These are phyloP conservation scores for Drosophila nannoptera DNA, from an alignment of 1,140 invertebrate species.

Conservation along the genomic window DNA sequence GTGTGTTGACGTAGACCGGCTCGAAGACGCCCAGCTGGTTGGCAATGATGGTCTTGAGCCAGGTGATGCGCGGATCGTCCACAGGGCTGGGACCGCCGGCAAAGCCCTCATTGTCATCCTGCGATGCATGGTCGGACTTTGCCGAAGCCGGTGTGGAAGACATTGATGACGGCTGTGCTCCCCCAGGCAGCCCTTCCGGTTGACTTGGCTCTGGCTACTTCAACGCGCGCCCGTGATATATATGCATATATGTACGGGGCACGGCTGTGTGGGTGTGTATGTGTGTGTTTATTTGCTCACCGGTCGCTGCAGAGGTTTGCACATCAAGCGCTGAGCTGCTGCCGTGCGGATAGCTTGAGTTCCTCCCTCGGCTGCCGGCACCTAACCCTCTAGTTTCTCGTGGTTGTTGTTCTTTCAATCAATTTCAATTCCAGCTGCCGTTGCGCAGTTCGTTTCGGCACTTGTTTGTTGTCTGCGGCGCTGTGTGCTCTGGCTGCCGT, in stretches of 20 bases:
- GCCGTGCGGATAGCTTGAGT: background rate
- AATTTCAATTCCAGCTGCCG: slow-evolving; percentile 67
- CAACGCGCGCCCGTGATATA: background rate
- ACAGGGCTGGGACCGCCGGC: background rate
- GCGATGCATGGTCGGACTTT: background rate
- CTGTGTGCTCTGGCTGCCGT: slow-evolving; percentile 24
- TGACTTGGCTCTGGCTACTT: slow-evolving; percentile 1
- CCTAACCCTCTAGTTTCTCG: slow-evolving; percentile 41
- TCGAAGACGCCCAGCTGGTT: slow-evolving; percentile 73
- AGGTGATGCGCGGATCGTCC: slow-evolving; percentile 62
- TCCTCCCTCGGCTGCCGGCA: slow-evolving; percentile 4
- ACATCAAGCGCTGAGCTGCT: slow-evolving; percentile 15
- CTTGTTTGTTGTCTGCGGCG: slow-evolving; percentile 24
- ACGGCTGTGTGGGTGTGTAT: slow-evolving; percentile 10
- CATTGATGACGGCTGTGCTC: slow-evolving; percentile 1
- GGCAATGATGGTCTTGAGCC: slow-evolving; percentile 69
- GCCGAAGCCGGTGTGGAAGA: slow-evolving; percentile 4
- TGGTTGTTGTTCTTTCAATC: slow-evolving; percentile 58
- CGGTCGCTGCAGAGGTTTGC: slow-evolving; percentile 16
- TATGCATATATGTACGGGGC: background rate
- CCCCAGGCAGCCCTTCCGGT: background rate
- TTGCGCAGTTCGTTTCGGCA: slow-evolving; percentile 53
- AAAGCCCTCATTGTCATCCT: background rate
- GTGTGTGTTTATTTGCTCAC: slow-evolving; percentile 30
- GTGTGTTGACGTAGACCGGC: slow-evolving; percentile 59